phyloP scores from a whole-genome alignment of 2,113 vertebrate genomes.

The Syrrhaptes paradoxus region DNA sequence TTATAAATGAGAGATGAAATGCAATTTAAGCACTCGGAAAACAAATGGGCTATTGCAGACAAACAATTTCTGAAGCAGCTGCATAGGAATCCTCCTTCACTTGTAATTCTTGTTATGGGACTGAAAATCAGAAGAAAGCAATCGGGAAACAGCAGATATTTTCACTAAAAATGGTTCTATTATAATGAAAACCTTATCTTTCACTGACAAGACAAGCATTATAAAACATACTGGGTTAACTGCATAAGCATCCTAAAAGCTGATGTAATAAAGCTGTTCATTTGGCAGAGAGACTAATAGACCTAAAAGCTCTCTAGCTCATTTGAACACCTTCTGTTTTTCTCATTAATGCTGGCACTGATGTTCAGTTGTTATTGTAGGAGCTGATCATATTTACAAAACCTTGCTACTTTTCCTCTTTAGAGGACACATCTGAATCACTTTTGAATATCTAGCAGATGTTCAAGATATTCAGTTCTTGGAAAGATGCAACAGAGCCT shows the following conservation, averaged over 20 bases:
- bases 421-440: neutral
- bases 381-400: constrained; percentile 19
- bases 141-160: neutral
- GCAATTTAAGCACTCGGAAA: neutral
- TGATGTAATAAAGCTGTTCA: neutral
- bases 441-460: neutral
- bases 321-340: constrained; percentile 37
- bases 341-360: constrained; percentile 16
- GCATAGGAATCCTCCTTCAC: neutral
- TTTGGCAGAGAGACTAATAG: neutral
- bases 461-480: neutral
- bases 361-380: constrained; percentile 1
- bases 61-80: neutral
- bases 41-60: neutral
- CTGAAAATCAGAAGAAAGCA: neutral
- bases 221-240: neutral
- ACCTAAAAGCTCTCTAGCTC: neutral
- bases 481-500: neutral
- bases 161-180: neutral
- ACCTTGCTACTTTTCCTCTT: neutral
- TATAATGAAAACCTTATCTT: neutral
- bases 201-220: neutral
- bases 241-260: neutral
- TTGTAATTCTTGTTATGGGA: neutral
- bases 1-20: constrained; percentile 23